Evolutionary conservation across 2,113 vertebrate species (phyloP).

Genomic region (Zosterops lateralis): DNA sequence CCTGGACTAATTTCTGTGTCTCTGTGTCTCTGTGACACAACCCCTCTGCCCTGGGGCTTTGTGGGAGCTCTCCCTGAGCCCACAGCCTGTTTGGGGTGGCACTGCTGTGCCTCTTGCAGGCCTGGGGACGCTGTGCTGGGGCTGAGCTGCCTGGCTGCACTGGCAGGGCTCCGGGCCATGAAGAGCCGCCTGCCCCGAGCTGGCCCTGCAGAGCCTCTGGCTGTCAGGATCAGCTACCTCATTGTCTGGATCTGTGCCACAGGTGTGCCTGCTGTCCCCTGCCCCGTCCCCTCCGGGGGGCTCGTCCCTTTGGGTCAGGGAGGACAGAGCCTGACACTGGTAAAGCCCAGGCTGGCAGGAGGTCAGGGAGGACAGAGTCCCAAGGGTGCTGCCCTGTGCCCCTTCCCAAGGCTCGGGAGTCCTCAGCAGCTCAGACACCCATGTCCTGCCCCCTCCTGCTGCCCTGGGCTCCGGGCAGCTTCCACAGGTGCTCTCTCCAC

Average conservation of each 20-base stretch:
- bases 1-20: rapidly evolving
- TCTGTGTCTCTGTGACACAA: not conserved
- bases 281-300: not conserved
- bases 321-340: rapidly evolving
- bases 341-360: not conserved
- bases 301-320: not conserved
- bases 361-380: not conserved
- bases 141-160: conserved; percentile 72
- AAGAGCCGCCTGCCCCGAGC: conserved; percentile 64
- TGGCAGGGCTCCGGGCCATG: conserved; percentile 79
- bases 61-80: not conserved
- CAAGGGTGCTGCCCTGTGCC: not conserved
- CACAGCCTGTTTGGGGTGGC: not conserved
- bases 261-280: conserved; percentile 66
- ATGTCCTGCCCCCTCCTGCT: rapidly evolving
- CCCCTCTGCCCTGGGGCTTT: rapidly evolving
- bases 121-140: conserved; percentile 27
- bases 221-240: conserved; percentile 62
- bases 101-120: conserved; percentile 44
- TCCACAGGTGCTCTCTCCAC: rapidly evolving
- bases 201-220: not conserved
- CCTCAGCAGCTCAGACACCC: rapidly evolving
- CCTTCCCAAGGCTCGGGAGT: not conserved
- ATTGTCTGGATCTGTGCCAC: conserved; percentile 83
- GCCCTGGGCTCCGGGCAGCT: rapidly evolving